Evolutionary conservation across 2,113 vertebrate species (phyloP).

Genomic region (Malurus alboscapulatus): DNA sequence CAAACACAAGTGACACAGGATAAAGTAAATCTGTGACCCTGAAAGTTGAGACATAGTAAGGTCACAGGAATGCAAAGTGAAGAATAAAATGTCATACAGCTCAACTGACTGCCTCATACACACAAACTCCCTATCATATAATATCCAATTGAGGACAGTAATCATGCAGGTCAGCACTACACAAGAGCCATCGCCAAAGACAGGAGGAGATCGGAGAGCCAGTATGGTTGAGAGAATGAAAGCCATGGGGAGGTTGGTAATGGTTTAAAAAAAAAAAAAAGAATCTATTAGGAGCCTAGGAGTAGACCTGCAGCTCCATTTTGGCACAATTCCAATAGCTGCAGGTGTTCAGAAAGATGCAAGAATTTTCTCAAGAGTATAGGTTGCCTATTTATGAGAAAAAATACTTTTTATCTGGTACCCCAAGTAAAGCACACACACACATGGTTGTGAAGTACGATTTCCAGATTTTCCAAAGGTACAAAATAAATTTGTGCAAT

Average conservation of each 20-base stretch:
- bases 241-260: neutral
- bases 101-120: neutral
- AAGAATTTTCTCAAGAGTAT: neutral
- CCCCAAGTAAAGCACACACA: neutral
- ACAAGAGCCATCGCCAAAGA: neutral
- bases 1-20: neutral
- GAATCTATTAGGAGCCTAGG: neutral
- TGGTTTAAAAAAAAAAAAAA: neutral
- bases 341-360: neutral
- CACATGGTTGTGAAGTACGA: neutral
- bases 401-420: neutral
- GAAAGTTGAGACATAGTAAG: neutral
- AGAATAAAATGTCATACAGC: neutral
- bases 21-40: neutral
- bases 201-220: neutral
- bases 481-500: neutral
- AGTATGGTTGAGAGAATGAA: neutral
- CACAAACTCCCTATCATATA: neutral
- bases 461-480: neutral
- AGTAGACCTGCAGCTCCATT: neutral
- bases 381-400: neutral
- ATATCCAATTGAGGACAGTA: neutral
- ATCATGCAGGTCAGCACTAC: neutral
- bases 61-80: neutral
- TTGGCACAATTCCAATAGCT: neutral